Percentiles rank a stretch among this genome's conserved stretches.
Conservation (phyloP, 2,888 invertebrate species). For the Parnassius glacialis region DNA sequence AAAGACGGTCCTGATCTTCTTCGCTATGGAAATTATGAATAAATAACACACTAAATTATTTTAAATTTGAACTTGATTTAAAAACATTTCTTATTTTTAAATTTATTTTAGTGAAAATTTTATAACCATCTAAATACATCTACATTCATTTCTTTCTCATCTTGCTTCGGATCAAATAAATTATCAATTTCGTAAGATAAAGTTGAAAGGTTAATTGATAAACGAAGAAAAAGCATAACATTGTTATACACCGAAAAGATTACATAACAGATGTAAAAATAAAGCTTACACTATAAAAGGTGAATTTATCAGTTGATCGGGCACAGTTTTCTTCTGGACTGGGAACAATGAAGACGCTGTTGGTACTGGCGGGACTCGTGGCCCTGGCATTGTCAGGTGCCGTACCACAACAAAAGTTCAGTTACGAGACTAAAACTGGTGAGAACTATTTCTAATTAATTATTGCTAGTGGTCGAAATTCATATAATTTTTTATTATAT, state of each 20-base stretch:
- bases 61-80: too few species aligned
- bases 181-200: background rate
- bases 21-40: too few species aligned
- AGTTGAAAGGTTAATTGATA: slow-evolving; percentile 23
- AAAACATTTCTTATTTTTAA: too few species aligned
- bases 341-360: slow-evolving; percentile 72
- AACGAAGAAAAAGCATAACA: slow-evolving; percentile 22
- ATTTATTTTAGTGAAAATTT: too few species aligned
- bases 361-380: slow-evolving; percentile 62
- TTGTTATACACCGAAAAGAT: slow-evolving; percentile 28
- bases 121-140: too few species aligned
- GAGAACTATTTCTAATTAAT: slow-evolving; percentile 27
- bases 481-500: too few species aligned
- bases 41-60: too few species aligned
- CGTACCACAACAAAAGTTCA: slow-evolving; percentile 37
- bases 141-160: too few species aligned
- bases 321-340: slow-evolving; percentile 58
- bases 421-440: slow-evolving; percentile 46
- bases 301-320: slow-evolving; percentile 17
- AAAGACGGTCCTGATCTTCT: too few species aligned
- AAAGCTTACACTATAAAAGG: slow-evolving; percentile 38
- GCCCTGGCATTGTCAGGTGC: slow-evolving; percentile 58
- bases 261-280: slow-evolving; percentile 24
- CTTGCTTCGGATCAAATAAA: background rate
- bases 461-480: too few species aligned